A percentile compares a stretch with the other conserved stretches of the same genome.
These are phyloP conservation scores for Naja naja DNA, from an alignment of 2,113 vertebrate genomes.

Conservation along the genomic window DNA sequence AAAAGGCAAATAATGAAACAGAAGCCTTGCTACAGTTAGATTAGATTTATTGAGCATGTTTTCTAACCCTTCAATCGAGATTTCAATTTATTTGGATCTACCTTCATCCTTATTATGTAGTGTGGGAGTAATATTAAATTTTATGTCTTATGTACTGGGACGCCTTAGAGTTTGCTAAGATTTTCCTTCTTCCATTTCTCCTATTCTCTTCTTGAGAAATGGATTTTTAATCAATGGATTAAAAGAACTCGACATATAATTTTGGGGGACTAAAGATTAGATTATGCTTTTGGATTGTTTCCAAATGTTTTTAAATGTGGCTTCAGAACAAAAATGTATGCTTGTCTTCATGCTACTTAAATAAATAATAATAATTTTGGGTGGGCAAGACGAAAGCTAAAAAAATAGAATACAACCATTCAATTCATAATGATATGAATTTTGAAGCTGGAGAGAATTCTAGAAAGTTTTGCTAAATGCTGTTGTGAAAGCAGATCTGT, in stretches of 20 bases:
- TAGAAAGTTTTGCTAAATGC: not conserved
- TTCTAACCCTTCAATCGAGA: not conserved
- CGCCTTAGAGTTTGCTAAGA: not conserved
- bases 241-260: not conserved
- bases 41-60: conserved; percentile 6
- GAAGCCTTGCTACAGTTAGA: not conserved
- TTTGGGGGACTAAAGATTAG: not conserved
- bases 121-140: not conserved
- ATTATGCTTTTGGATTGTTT: not conserved
- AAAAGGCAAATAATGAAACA: not conserved
- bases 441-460: not conserved
- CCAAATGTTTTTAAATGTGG: not conserved
- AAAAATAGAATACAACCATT: not conserved
- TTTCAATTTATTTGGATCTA: not conserved
- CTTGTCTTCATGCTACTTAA: not conserved
- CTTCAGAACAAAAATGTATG: not conserved
- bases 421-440: not conserved
- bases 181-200: not conserved
- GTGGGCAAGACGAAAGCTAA: not conserved
- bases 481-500: not conserved
- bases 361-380: not conserved
- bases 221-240: not conserved
- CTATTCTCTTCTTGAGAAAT: not conserved
- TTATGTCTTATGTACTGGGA: not conserved
- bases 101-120: not conserved